phyloP scores from a whole-genome alignment of 2,113 vertebrate genomes.

The Prietella phreatophila region DNA sequence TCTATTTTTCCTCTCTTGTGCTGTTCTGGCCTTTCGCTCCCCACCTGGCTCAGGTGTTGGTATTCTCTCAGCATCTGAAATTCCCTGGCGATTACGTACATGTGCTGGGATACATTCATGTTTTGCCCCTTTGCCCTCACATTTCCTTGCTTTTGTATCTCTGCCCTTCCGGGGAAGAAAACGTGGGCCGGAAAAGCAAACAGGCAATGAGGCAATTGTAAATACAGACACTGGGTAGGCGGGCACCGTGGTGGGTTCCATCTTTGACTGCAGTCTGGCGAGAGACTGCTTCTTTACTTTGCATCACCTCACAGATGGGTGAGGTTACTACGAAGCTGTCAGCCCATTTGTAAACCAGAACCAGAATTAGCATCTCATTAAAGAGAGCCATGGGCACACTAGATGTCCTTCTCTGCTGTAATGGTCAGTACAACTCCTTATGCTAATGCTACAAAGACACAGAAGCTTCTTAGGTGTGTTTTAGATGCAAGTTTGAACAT shows the following conservation, averaged over 20 bases:
- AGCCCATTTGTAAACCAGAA: slow-evolving; percentile 50
- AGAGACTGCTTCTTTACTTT: slow-evolving; percentile 50
- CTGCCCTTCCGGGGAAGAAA: slow-evolving; percentile 30
- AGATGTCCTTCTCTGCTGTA: slow-evolving; percentile 1
- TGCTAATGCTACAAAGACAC: neutral
- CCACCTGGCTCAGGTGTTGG: slow-evolving; percentile 25
- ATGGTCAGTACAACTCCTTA: neutral
- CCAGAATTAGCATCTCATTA: slow-evolving; percentile 47
- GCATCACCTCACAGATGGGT: slow-evolving; percentile 57
- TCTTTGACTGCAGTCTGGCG: slow-evolving; percentile 54
- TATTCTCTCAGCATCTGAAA: neutral
- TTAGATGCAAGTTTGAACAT: neutral
- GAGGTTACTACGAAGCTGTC: slow-evolving; percentile 52
- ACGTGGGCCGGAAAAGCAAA: slow-evolving; percentile 56
- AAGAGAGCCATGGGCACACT: slow-evolving; percentile 13
- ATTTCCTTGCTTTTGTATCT: slow-evolving; percentile 44
- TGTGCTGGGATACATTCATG: slow-evolving; percentile 39
- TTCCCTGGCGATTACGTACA: slow-evolving; percentile 46
- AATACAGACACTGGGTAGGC: slow-evolving; percentile 48
- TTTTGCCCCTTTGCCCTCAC: slow-evolving; percentile 42
- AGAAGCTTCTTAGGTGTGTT: neutral
- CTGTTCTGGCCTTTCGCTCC: slow-evolving; percentile 1
- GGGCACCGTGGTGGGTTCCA: slow-evolving; percentile 45
- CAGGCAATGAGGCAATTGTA: slow-evolving; percentile 42
- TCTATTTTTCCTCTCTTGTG: neutral